These are phyloP conservation scores for Ciona savignyi DNA, from an alignment of 23 tunicate genomes.

Conservation along the genomic window DNA sequence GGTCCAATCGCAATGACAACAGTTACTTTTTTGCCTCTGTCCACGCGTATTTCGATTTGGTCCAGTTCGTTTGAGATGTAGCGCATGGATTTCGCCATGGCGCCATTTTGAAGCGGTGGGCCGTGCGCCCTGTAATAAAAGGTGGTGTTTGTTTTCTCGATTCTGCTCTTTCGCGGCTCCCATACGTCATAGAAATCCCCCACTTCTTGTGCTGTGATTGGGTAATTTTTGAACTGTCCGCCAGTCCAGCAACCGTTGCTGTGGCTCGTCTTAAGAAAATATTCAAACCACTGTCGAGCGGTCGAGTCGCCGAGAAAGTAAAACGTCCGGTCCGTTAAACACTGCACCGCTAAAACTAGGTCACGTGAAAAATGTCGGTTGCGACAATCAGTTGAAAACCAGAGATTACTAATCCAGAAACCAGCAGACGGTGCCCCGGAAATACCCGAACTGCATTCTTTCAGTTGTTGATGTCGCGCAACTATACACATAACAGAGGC, in stretches of 20 bases:
- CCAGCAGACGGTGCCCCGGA: neutral
- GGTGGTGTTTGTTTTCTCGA: neutral
- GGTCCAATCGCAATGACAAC: constrained; percentile 13
- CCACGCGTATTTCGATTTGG: constrained; percentile 1
- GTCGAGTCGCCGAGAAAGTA: constrained; percentile 20
- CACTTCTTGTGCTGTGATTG: neutral
- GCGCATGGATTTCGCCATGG: neutral
- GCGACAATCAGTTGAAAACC: constrained; percentile 9
- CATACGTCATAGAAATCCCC: constrained; percentile 6
- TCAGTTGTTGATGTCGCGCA: no score
- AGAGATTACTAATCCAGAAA: constrained; percentile 3
- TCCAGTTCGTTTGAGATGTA: constrained; percentile 20
- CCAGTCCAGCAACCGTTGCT: neutral
- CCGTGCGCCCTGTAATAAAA: constrained; percentile 16
- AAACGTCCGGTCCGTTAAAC: constrained; percentile 4
- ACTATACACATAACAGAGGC: no score
- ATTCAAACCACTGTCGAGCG: constrained; percentile 17
- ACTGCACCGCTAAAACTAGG: neutral
- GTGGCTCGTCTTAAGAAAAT: neutral
- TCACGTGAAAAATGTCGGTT: neutral
- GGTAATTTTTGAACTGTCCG: neutral
- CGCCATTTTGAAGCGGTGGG: constrained; percentile 17
- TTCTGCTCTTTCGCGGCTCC: constrained; percentile 11
- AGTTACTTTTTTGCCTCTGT: neutral
- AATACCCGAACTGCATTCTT: neutral